These are phyloP conservation scores for Muscidifurax raptorellus DNA, from an alignment of 1,140 invertebrate species.

Conservation along the genomic window DNA sequence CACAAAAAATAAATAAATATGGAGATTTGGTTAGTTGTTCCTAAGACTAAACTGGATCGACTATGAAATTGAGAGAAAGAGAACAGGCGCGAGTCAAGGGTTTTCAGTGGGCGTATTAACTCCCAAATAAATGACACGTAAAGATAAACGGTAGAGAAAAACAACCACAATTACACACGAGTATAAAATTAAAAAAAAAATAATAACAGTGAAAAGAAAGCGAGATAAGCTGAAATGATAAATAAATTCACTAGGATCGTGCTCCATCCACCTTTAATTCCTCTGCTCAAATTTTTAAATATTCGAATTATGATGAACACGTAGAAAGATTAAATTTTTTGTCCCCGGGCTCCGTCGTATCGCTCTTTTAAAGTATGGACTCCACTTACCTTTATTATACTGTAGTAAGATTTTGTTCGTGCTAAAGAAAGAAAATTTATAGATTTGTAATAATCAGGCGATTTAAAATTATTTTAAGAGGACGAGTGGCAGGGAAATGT, in stretches of 20 bases:
- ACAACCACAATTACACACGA: constrained; percentile 34
- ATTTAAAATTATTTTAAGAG: constrained; percentile 43
- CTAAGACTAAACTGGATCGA: constrained; percentile 69
- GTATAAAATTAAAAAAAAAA: constrained; percentile 52
- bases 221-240: constrained; percentile 25
- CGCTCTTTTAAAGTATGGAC: constrained; percentile 52
- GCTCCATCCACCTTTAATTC: constrained; percentile 42
- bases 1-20: constrained; percentile 54
- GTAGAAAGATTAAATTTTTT: constrained; percentile 41
- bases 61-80: constrained; percentile 49
- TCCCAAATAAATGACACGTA: constrained; percentile 27
- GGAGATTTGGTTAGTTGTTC: constrained; percentile 74
- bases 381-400: constrained; percentile 52
- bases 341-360: constrained; percentile 52
- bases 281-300: constrained; percentile 49
- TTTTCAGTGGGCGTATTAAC: constrained; percentile 21
- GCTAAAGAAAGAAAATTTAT: constrained; percentile 47
- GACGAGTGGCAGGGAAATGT: constrained; percentile 31
- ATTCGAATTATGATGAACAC: constrained; percentile 41
- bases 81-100: constrained; percentile 29
- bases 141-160: constrained; percentile 12
- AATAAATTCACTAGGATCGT: constrained; percentile 47
- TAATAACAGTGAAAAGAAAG: constrained; percentile 34
- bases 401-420: constrained; percentile 54
- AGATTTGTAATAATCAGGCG: constrained; percentile 57